Conservation (phyloP, 1,140 invertebrate species). For the Eulimnadia texana region DNA sequence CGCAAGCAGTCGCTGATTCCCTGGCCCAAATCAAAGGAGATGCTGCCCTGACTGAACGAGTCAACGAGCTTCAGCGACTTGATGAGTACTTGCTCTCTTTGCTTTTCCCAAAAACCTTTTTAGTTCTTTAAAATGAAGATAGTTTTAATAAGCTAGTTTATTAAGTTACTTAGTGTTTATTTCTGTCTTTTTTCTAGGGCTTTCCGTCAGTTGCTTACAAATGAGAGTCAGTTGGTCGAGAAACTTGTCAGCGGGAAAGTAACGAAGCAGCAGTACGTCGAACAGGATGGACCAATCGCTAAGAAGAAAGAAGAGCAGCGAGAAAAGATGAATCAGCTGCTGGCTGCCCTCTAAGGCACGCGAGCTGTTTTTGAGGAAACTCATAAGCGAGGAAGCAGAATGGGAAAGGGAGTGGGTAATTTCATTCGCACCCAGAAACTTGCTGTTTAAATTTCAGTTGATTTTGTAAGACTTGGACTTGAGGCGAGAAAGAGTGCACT, state of each 20-base stretch:
- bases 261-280: constrained; percentile 44
- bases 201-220: constrained; percentile 26
- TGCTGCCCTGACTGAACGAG: constrained; percentile 45
- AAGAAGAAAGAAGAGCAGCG: constrained; percentile 49
- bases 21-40: constrained; percentile 41
- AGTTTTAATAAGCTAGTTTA: neutral
- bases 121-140: no score
- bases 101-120: neutral
- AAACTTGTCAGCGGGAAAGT: constrained; percentile 51
- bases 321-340: constrained; percentile 46
- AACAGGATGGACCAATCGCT: constrained; percentile 39
- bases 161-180: neutral
- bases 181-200: constrained; percentile 24
- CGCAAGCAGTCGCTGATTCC: constrained; percentile 39
- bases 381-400: no score
- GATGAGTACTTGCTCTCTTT: constrained; percentile 32
- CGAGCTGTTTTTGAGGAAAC: neutral
- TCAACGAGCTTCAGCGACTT: constrained; percentile 44
- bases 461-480: neutral
- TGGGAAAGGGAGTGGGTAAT: no score
- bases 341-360: constrained; percentile 29
- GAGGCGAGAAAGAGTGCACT: neutral
- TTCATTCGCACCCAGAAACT: no score
- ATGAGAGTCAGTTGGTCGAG: constrained; percentile 40
- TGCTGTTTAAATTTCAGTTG: neutral